Base-by-base conservation (phyloP, 2,888 invertebrate species). In the Amaurobius ferox region DNA sequence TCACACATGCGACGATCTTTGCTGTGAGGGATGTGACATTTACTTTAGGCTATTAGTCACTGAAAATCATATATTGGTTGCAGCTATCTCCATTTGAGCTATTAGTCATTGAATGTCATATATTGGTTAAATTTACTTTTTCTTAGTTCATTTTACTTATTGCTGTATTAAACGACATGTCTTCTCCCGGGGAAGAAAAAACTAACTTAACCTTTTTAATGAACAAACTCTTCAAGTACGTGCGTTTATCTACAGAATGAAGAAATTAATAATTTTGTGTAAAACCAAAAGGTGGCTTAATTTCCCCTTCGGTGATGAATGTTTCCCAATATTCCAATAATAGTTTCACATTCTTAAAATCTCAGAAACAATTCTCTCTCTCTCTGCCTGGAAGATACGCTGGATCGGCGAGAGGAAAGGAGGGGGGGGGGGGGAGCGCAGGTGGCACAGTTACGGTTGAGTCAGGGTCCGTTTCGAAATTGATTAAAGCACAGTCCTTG, bases 251-350 rank as follows among this genome's bases (percentile, higher is more conserved):
- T 55, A 23, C 16, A 23, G 23, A 55, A 55, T n/a, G 55, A 55
- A 55, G 61, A 71, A 77, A 85, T 85, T 85, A 85, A 77, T 85
- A 85, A 85, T 85, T 85, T 76, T 76, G 77, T 77, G 78, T 77
- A 77, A 85, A 85, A 77, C 72, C 72, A 66, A 66, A 44, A 48
- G 48, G 2, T 55, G 64, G 74, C 62, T 85, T 85, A 85, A 85
- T 85, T 77, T 77, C 72, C 62, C 39, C 62, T 55, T 76, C 62
- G 73, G 76, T 85, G 83, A 85, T 85, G 83, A 78, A 85, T 85
- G 83, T 67, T 85, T 78, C 71, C 81, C 83, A 61, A 77, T 85
- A 77, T 78, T 85, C 83, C 83, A 71, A 85, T 85, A 85, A 85
- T 66, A 30, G 16, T 66, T 66, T 32, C 66, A 5, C 32, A 23